Evolutionary conservation across 2,113 vertebrate species (phyloP).

Genomic region (Xiphophorus couchianus): DNA sequence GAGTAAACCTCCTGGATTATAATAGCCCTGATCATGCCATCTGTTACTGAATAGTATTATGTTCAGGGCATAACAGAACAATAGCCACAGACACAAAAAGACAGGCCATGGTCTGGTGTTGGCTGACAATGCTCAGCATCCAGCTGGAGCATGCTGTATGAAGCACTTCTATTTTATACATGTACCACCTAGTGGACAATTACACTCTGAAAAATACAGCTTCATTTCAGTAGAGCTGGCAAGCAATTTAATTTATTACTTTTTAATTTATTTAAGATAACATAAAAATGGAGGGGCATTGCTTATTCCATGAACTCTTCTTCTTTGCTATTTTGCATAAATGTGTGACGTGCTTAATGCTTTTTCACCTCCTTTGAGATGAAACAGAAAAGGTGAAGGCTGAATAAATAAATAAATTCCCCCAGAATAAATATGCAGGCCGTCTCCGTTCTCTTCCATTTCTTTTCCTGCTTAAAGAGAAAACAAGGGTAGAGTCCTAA

Average conservation of each 20-base stretch:
- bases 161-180: slow-evolving; percentile 21
- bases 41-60: not conserved
- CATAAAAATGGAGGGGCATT: slow-evolving; percentile 5
- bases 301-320: slow-evolving; percentile 46
- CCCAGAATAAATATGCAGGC: slow-evolving; percentile 48
- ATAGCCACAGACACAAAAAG: not conserved
- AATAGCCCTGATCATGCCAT: not conserved
- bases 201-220: slow-evolving; percentile 14
- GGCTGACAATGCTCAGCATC: not conserved
- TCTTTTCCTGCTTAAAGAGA: not conserved
- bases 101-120: not conserved
- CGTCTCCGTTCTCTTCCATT: slow-evolving; percentile 18
- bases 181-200: slow-evolving; percentile 6
- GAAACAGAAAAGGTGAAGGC: slow-evolving; percentile 32
- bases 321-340: slow-evolving; percentile 44
- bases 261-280: not conserved
- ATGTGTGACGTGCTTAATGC: slow-evolving; percentile 45
- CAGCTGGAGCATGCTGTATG: slow-evolving; percentile 15
- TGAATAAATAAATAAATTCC: slow-evolving; percentile 44
- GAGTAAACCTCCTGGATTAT: not conserved
- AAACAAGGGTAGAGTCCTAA: slow-evolving; percentile 26
- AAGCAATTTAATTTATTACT: not conserved
- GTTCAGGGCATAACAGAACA: not conserved
- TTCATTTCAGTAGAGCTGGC: slow-evolving; percentile 16
- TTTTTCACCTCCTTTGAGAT: slow-evolving; percentile 29